Conservation (phyloP, 2,797 vertebrate genomes). For the Pseudotriccus pelzelni region DNA sequence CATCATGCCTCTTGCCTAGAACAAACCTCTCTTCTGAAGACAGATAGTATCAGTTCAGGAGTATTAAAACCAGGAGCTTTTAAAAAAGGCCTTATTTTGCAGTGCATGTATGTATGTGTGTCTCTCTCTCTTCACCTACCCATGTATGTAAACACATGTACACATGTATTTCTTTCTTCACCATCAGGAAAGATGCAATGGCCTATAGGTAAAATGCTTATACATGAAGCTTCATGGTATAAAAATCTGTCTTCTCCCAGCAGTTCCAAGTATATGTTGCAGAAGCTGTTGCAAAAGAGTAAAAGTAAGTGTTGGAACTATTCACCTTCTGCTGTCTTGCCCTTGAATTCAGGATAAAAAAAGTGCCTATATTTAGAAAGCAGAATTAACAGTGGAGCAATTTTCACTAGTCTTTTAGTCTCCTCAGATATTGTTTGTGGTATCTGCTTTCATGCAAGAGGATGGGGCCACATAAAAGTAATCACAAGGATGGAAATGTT, state of each 20-base stretch:
- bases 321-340: not conserved
- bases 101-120: not conserved
- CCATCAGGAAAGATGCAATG: not conserved
- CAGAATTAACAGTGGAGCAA: conserved; percentile 23
- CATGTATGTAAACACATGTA: not conserved
- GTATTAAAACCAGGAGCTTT: not conserved
- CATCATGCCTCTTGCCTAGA: not conserved
- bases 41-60: not conserved
- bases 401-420: conserved; percentile 16
- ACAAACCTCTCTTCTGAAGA: not conserved
- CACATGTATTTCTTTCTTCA: not conserved
- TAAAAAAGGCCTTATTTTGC: not conserved
- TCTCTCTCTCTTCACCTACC: not conserved
- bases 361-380: conserved; percentile 24
- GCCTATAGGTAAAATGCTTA: not conserved
- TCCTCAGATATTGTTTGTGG: not conserved
- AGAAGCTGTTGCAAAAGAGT: not conserved
- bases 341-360: not conserved
- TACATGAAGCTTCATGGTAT: not conserved
- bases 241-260: not conserved
- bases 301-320: not conserved
- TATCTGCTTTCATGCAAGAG: not conserved
- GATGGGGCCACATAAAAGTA: conserved; percentile 19
- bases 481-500: conserved; percentile 25
- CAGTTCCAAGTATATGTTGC: not conserved